Percentiles rank a stretch among this genome's conserved stretches.
These are phyloP conservation scores for Microctenopoma lineatum DNA, from an alignment of 2,797 vertebrate genomes.

Conservation along the genomic window DNA sequence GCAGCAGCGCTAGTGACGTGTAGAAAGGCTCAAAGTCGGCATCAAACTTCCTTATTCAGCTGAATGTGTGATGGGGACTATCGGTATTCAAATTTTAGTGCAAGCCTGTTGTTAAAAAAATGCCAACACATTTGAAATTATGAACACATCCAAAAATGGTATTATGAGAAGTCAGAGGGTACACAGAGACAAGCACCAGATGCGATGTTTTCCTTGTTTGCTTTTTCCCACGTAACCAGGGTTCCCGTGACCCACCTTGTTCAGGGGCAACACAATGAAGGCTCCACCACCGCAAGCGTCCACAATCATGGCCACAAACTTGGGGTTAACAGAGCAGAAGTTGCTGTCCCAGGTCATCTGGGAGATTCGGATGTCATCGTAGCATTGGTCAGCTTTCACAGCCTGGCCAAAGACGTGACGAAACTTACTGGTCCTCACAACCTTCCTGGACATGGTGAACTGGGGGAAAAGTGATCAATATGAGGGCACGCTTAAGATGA, in stretches of 20 bases:
- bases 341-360: conserved; percentile 96
- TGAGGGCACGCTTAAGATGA: not conserved
- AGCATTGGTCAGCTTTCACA: conserved; percentile 91
- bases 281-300: conserved; percentile 93
- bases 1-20: conserved; percentile 64
- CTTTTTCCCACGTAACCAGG: too few relatives aligned
- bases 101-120: not conserved
- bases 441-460: conserved; percentile 89
- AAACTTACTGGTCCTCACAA: conserved; percentile 93
- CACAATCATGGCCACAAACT: conserved; percentile 93
- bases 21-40: conserved; percentile 56
- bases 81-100: conserved; percentile 26
- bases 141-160: conserved; percentile 22
- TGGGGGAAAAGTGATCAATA: conserved; percentile 25
- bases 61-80: conserved; percentile 10
- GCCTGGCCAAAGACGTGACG: conserved; percentile 93
- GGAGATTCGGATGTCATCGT: conserved; percentile 93
- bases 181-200: fast-evolving
- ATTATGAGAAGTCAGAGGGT: not conserved
- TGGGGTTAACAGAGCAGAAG: conserved; percentile 93
- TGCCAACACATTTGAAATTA: not conserved
- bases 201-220: not conserved
- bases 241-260: conserved; percentile 82
- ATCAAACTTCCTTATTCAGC: conserved; percentile 82
- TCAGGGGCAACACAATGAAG: conserved; percentile 90